These are phyloP conservation scores for Synanthedon tipuliformis DNA, from an alignment of 2,888 invertebrate genomes.

Conservation along the genomic window DNA sequence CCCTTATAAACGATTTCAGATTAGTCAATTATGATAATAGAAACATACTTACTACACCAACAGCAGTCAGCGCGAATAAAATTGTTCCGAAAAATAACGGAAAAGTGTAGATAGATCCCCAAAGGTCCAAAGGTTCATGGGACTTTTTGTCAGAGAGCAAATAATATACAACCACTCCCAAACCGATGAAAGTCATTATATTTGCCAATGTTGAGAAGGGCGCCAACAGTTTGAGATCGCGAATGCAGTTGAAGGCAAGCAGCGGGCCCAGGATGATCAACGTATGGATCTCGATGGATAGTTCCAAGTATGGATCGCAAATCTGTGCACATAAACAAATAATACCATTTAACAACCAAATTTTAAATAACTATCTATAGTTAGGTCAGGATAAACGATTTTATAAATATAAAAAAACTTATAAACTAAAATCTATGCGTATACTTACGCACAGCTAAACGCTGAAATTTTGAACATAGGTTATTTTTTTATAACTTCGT, in stretches of 20 bases:
- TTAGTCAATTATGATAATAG: neutral
- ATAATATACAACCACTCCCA: conserved; percentile 80
- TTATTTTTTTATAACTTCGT: too few species aligned
- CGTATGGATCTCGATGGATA: conserved; percentile 73
- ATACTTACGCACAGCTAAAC: too few species aligned
- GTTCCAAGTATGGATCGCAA: conserved; percentile 42
- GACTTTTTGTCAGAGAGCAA: conserved; percentile 68
- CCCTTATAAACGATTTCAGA: too few species aligned
- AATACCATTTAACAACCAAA: neutral
- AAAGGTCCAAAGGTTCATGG: conserved; percentile 53
- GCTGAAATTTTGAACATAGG: too few species aligned
- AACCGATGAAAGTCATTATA: conserved; percentile 78
- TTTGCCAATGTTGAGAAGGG: conserved; percentile 89
- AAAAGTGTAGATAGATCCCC: conserved; percentile 51
- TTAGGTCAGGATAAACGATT: neutral
- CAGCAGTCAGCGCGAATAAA: conserved; percentile 88
- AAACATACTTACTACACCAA: conserved; percentile 76
- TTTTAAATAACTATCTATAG: neutral
- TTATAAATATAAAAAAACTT: neutral
- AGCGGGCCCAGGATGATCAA: conserved; percentile 75
- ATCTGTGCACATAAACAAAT: conserved; percentile 40
- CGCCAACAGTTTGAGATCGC: conserved; percentile 82
- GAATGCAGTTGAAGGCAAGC: conserved; percentile 77
- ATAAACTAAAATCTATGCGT: too few species aligned
- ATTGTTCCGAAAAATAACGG: conserved; percentile 92